Percentiles rank a stretch among this genome's conserved stretches.
Conservation (phyloP, 2,113 vertebrate genomes). For the Cottus gobio region DNA sequence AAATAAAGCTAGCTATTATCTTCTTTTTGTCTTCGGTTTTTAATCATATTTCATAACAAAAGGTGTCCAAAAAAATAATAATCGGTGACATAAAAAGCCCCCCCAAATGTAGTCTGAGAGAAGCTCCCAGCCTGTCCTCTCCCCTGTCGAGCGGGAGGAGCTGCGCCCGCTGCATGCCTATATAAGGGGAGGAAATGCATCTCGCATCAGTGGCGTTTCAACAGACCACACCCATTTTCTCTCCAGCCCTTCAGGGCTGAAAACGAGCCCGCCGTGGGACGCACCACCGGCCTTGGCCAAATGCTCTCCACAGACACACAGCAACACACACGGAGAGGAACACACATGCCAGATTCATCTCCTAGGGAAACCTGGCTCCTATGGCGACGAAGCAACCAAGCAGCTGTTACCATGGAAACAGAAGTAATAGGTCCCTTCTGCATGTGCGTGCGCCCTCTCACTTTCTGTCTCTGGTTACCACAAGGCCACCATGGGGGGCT, state of each 20-base stretch:
- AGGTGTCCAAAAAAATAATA: neutral
- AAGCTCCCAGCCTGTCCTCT: conserved; percentile 24
- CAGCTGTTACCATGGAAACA: conserved; percentile 86
- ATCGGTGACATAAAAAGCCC: conserved; percentile 30
- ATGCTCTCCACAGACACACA: conserved; percentile 30
- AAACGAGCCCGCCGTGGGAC: conserved; percentile 50
- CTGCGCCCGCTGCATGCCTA: conserved; percentile 34
- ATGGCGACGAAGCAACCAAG: conserved; percentile 79
- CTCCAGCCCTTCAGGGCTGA: conserved; percentile 42
- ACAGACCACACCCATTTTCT: conserved; percentile 69
- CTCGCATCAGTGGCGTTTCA: conserved; percentile 45
- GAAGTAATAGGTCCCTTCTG: conserved; percentile 78
- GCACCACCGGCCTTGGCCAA: conserved; percentile 59
- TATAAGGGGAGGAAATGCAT: conserved; percentile 47
- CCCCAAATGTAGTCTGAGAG: conserved; percentile 18
- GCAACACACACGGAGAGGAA: conserved; percentile 39
- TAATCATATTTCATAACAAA: conserved; percentile 17
- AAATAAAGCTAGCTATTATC: neutral
- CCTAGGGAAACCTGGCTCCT: conserved; percentile 81
- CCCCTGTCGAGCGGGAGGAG: conserved; percentile 50
- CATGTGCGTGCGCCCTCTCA: conserved; percentile 55
- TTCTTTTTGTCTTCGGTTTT: neutral
- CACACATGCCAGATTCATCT: conserved; percentile 74
- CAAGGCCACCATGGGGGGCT: conserved; percentile 43
- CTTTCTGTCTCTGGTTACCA: conserved; percentile 49